Percentiles rank a stretch among this genome's conserved stretches.
phyloP scores from a whole-genome alignment of 1,140 invertebrate genomes.

The Argopecten irradians region DNA sequence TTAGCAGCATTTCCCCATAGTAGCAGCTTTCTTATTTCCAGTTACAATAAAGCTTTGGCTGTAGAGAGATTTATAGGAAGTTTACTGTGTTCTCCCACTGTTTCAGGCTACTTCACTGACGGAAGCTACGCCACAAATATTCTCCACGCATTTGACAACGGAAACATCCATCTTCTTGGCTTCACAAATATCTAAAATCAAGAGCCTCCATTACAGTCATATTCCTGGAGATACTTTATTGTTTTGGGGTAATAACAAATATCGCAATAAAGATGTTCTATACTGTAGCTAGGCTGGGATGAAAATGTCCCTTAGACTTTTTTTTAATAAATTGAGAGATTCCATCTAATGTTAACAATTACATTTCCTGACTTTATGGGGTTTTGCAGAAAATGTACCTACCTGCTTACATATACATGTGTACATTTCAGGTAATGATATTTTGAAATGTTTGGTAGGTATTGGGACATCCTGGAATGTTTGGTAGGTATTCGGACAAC shows the following conservation, averaged over 20 bases:
- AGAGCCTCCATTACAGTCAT: not conserved
- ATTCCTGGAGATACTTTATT: not conserved
- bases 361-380: no score
- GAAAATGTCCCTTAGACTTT: no score
- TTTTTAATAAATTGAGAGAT: no score
- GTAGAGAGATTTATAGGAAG: not conserved
- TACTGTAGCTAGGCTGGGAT: no score
- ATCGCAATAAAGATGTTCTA: no score
- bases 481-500: no score
- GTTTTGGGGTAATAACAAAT: no score
- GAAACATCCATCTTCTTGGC: not conserved
- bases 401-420: no score
- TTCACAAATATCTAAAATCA: not conserved
- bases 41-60: not conserved
- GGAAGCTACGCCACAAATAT: not conserved
- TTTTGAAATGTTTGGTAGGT: not conserved
- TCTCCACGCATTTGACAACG: constrained; percentile 5
- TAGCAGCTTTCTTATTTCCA: not conserved
- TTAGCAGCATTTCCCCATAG: constrained; percentile 2
- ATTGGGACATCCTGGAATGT: not conserved
- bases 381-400: no score
- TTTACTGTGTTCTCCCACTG: not conserved
- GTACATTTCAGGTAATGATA: no score
- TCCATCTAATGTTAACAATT: no score
- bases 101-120: not conserved